These are phyloP conservation scores for Leptocoma aspasia DNA, from an alignment of 2,113 vertebrate species.

Conservation along the genomic window DNA sequence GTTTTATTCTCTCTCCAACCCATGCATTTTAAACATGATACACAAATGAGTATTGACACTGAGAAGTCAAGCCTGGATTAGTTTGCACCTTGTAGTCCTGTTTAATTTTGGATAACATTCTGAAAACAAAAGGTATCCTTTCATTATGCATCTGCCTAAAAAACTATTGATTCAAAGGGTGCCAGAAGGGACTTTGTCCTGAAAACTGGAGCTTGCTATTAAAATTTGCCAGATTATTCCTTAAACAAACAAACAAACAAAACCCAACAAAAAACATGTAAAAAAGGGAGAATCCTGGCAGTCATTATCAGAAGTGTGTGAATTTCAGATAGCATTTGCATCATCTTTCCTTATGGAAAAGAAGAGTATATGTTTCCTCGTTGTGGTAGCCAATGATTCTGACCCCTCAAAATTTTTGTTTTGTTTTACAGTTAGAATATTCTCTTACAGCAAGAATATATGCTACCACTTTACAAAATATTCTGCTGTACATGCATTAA, in stretches of 20 bases:
- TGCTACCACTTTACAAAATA: background rate
- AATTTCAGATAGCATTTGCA: background rate
- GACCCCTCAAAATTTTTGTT: background rate
- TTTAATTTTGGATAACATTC: background rate
- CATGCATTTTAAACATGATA: background rate
- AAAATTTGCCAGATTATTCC: background rate
- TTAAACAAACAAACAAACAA: no score
- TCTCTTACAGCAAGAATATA: background rate
- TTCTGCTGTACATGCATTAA: background rate
- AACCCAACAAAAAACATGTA: background rate
- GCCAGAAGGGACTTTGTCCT: background rate
- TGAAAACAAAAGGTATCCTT: background rate
- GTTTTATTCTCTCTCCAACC: background rate
- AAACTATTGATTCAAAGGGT: background rate
- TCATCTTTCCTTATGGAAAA: background rate
- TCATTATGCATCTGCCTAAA: background rate
- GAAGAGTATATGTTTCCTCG: background rate
- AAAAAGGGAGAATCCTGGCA: background rate
- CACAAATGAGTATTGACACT: background rate
- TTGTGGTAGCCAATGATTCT: background rate
- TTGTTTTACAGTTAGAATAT: background rate
- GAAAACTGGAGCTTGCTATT: background rate
- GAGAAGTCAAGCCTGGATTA: background rate
- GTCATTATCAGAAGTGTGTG: background rate
- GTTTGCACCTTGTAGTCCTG: background rate